These are phyloP conservation scores for Spinus olivaceus DNA, from an alignment of 2,797 vertebrate genomes.

Conservation along the genomic window DNA sequence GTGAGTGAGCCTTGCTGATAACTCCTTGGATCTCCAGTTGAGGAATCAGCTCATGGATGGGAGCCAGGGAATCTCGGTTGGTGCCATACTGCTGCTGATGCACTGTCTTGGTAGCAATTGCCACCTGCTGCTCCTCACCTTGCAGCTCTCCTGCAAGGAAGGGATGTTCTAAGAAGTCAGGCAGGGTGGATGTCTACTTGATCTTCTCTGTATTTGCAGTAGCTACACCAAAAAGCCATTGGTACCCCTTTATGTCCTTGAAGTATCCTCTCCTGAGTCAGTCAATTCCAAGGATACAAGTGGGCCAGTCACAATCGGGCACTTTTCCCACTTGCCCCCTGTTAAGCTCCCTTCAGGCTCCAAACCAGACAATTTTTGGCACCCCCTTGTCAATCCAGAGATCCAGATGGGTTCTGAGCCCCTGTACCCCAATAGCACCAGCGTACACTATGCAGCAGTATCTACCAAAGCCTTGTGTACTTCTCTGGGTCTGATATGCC, in stretches of 20 bases:
- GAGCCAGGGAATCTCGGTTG: background rate
- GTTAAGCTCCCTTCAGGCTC: background rate
- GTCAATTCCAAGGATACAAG: background rate
- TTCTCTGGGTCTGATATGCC: background rate
- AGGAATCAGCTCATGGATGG: background rate
- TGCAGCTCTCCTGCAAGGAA: background rate
- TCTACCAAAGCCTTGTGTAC: background rate
- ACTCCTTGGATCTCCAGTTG: background rate
- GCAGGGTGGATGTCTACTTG: background rate
- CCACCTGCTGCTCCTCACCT: background rate
- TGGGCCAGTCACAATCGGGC: background rate
- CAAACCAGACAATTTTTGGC: background rate
- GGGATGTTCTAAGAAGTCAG: background rate
- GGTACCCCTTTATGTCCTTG: background rate
- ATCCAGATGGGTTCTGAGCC: background rate
- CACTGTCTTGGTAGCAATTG: background rate
- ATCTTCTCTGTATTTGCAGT: background rate
- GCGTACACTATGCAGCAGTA: background rate
- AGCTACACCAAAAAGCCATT: background rate
- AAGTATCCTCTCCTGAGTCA: background rate
- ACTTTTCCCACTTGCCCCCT: background rate
- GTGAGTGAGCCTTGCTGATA: background rate
- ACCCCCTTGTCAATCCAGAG: background rate
- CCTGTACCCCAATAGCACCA: background rate
- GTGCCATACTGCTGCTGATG: fast-evolving